Evolutionary conservation across 2,888 invertebrate species (phyloP).

Genomic region (Tortrix viridana): DNA sequence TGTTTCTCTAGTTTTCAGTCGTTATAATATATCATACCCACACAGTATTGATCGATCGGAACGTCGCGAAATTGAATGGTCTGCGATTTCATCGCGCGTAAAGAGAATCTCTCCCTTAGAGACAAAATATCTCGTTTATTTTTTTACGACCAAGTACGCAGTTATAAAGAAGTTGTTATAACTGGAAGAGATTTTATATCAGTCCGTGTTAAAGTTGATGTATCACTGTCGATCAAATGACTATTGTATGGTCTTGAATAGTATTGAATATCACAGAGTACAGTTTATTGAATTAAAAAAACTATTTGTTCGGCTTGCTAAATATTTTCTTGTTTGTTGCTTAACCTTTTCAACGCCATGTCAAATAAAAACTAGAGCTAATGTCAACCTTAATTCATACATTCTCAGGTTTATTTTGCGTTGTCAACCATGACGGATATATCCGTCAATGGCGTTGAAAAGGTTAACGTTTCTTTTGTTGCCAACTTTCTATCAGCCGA

Average conservation of each 20-base stretch:
- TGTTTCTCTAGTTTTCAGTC: conserved; percentile 28
- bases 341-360: too few species aligned
- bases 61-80: conserved; percentile 45
- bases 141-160: conserved; percentile 46
- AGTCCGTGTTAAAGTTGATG: conserved; percentile 30
- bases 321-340: too few species aligned
- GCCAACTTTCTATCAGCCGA: too few species aligned
- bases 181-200: conserved; percentile 32
- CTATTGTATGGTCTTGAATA: neutral
- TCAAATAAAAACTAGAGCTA: too few species aligned
- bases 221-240: conserved; percentile 16
- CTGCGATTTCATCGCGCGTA: conserved; percentile 37
- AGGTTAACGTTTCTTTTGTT: too few species aligned
- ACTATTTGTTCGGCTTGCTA: too few species aligned
- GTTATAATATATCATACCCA: conserved; percentile 36
- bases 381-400: too few species aligned
- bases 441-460: too few species aligned
- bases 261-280: neutral
- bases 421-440: too few species aligned
- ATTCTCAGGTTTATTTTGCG: too few species aligned
- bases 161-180: conserved; percentile 38
- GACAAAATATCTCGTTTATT: conserved; percentile 47
- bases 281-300: too few species aligned
- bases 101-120: conserved; percentile 39
- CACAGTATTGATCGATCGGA: conserved; percentile 33